Conservation (phyloP, 1,140 invertebrate genomes). For the Latrodectus geometricus region DNA sequence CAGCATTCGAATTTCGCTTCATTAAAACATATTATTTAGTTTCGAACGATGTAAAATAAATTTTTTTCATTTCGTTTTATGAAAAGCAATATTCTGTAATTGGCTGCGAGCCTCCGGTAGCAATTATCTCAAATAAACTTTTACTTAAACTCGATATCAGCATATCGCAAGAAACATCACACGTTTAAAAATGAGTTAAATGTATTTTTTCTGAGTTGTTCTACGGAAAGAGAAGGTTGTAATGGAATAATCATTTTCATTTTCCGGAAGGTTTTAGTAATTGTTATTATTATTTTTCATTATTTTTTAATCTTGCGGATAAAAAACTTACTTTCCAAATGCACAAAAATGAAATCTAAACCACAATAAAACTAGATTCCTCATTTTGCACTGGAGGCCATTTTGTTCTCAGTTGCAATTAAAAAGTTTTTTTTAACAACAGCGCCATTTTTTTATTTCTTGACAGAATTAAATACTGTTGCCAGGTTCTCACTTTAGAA, state of each 20-base stretch:
- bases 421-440: not conserved
- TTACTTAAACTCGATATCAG: slow-evolving; percentile 36
- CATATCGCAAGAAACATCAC: slow-evolving; percentile 2
- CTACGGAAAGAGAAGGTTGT: slow-evolving; percentile 25
- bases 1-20: slow-evolving; percentile 26
- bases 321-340: not conserved
- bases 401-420: slow-evolving; percentile 9
- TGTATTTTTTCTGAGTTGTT: slow-evolving; percentile 6
- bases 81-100: slow-evolving; percentile 28
- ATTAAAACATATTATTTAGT: slow-evolving; percentile 13
- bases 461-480: not conserved
- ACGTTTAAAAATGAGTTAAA: not conserved
- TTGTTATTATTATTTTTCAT: slow-evolving; percentile 33
- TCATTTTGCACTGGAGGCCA: slow-evolving; percentile 12
- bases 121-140: slow-evolving; percentile 43
- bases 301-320: not conserved
- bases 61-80: slow-evolving; percentile 3
- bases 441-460: not conserved
- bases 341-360: slow-evolving; percentile 10
- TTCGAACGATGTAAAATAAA: not conserved
- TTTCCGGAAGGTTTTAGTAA: slow-evolving; percentile 19
- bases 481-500: not conserved
- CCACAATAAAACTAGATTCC: slow-evolving; percentile 3
- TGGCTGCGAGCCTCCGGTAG: not conserved
- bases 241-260: slow-evolving; percentile 26